Conservation (phyloP, 2,888 invertebrate species). For the Stenotaenia linearis region DNA sequence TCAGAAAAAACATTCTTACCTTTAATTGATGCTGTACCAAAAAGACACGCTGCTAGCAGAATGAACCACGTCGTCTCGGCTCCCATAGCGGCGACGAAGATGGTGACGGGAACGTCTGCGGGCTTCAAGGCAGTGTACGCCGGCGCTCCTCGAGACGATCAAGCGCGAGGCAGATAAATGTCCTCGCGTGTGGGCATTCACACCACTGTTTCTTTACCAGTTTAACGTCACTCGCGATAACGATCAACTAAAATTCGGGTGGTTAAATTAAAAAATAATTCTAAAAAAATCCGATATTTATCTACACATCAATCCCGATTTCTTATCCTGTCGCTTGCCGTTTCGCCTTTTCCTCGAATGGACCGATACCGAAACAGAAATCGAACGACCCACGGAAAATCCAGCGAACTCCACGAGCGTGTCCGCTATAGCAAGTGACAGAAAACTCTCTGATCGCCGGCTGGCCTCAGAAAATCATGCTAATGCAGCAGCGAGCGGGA, state of each 20-base stretch:
- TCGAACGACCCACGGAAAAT: neutral
- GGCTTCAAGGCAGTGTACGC: neutral
- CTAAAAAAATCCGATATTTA: neutral
- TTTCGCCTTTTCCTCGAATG: neutral
- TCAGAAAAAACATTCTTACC: neutral
- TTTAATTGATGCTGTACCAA: neutral
- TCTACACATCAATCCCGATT: neutral
- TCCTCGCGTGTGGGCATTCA: conserved; percentile 17
- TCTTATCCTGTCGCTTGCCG: conserved; percentile 6
- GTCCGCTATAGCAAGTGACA: conserved; percentile 17
- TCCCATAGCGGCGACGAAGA: conserved; percentile 13
- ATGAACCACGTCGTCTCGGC: neutral
- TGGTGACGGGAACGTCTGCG: conserved; percentile 10
- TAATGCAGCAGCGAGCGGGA: conserved; percentile 22
- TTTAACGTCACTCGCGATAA: conserved; percentile 14
- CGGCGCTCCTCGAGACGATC: neutral
- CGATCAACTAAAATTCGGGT: neutral
- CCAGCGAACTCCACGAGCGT: conserved; percentile 20
- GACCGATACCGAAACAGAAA: neutral
- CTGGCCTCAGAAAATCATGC: conserved; percentile 21
- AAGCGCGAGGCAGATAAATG: conserved; percentile 6
- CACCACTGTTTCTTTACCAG: neutral
- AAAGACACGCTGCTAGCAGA: neutral
- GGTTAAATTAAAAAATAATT: neutral
- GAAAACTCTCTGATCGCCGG: conserved; percentile 24